Base-by-base conservation (phyloP, 1,140 invertebrate genomes). In the Ostrea denselamellosa region DNA sequence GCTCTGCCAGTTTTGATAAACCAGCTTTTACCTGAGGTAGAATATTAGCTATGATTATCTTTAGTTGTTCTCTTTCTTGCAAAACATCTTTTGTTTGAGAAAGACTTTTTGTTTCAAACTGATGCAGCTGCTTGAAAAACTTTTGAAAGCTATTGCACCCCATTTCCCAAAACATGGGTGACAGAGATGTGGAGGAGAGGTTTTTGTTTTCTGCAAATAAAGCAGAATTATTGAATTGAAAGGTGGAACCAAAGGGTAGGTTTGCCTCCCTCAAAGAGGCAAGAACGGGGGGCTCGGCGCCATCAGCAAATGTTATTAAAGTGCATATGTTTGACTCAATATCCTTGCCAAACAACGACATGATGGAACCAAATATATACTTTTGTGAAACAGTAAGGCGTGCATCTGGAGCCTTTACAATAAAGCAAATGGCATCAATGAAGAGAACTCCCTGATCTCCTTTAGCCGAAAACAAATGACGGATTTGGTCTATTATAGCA, bases 321-420 rank as follows among this genome's bases (percentile, higher is more conserved):
- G 88, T 53, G 65, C 83, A 89, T 19, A 91, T 90, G 52, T 91
- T 91, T 12, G 90, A 22, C 58, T 71, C 85, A 22, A 92, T 89
- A 81, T 91, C 91, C 52, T 90, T 84, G 8, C 91, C 91, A 87
- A 90, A 91, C 19, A 91, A 14, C 4, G 90, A 88, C 58, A 91
- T 54, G 12, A 91, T 90, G 44, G 90, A 82, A 62, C 90, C n/a
- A n/a, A 91, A 90, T 17, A 91, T 90, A 54, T 91, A 91, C 25
- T 58, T 83, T 44, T 89, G 85, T 2, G 82, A 65, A 0, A 52
- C 1, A 9, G 88, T 89, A 22, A 89, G 51, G 0, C 88, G 51
- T 25, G 88, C 88, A 22, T 83, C 71, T 22, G 88, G 85, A 77
- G 88, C 85, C 25, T 89, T 83, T 25, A 65, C 82, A 54, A 89